A percentile compares a stretch with the other conserved stretches of the same genome.
Evolutionary conservation across 2,113 vertebrate genomes (phyloP).

Genomic region (Chloebia gouldiae): DNA sequence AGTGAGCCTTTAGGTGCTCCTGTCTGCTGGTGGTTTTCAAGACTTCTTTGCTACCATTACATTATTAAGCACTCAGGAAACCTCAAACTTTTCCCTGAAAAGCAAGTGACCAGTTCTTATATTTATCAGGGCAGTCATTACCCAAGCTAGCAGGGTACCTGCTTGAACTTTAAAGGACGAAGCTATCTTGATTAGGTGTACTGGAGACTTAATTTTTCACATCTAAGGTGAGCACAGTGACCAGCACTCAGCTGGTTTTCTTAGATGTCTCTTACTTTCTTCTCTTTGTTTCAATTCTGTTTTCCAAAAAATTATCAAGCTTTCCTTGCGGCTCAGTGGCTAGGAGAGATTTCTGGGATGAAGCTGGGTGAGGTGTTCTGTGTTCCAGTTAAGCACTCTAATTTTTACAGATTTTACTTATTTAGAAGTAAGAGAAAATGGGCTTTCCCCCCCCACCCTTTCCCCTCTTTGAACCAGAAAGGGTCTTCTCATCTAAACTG

Average conservation of each 20-base stretch:
- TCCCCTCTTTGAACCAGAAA: neutral
- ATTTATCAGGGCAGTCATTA: neutral
- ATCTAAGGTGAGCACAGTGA: neutral
- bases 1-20: neutral
- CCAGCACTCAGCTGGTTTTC: neutral
- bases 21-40: neutral
- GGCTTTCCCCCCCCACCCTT: neutral
- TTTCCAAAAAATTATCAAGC: accelerated
- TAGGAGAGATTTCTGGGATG: neutral
- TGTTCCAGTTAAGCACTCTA: conserved; percentile 21
- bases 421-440: neutral
- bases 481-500: conserved; percentile 50
- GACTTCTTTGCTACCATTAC: neutral
- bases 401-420: conserved; percentile 18
- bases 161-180: neutral
- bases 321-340: neutral
- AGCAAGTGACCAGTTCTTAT: neutral
- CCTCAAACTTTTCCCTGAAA: neutral
- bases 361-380: neutral
- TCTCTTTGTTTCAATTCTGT: neutral
- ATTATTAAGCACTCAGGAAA: neutral
- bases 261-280: neutral
- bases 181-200: neutral
- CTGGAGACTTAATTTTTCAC: neutral
- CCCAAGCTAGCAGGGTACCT: neutral